phyloP scores from a whole-genome alignment of 2,113 vertebrate species.

The Sinocyclocheilus maitianheensis region DNA sequence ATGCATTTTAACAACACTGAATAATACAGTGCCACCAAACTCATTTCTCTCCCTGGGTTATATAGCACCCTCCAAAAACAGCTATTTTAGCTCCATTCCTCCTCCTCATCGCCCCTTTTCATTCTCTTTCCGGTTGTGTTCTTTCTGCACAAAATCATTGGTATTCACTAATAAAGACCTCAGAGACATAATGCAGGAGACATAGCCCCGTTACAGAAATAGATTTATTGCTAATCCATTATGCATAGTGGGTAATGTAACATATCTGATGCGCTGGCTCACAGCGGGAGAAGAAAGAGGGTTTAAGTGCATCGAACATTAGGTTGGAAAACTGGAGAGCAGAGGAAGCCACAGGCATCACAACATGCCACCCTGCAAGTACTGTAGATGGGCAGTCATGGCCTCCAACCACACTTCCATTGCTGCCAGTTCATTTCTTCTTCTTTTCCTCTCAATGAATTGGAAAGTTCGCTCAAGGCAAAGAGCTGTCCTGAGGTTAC shows the following conservation, averaged over 20 bases:
- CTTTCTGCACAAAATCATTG: slow-evolving; percentile 43
- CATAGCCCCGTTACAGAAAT: slow-evolving; percentile 55
- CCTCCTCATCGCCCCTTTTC: slow-evolving; percentile 26
- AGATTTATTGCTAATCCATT: slow-evolving; percentile 62
- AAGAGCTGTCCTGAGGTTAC: slow-evolving; percentile 40
- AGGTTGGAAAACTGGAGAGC: slow-evolving; percentile 44
- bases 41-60: slow-evolving; percentile 22
- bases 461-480: slow-evolving; percentile 43
- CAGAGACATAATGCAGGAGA: slow-evolving; percentile 53
- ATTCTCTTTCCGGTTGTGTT: slow-evolving; percentile 27
- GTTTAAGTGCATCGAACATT: slow-evolving; percentile 56
- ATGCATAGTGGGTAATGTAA: slow-evolving; percentile 60
- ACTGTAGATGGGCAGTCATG: slow-evolving; percentile 35
- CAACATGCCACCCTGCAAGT: slow-evolving; percentile 54
- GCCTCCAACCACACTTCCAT: slow-evolving; percentile 34
- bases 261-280: slow-evolving; percentile 54
- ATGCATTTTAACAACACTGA: neutral
- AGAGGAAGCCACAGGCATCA: slow-evolving; percentile 44
- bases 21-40: slow-evolving; percentile 18
- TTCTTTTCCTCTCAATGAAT: slow-evolving; percentile 28
- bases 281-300: slow-evolving; percentile 46
- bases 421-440: slow-evolving; percentile 18
- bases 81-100: slow-evolving; percentile 34
- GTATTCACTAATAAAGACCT: slow-evolving; percentile 58
- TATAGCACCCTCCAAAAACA: slow-evolving; percentile 36